Conservation (phyloP, 2,888 invertebrate genomes). For the Seira ritae region DNA sequence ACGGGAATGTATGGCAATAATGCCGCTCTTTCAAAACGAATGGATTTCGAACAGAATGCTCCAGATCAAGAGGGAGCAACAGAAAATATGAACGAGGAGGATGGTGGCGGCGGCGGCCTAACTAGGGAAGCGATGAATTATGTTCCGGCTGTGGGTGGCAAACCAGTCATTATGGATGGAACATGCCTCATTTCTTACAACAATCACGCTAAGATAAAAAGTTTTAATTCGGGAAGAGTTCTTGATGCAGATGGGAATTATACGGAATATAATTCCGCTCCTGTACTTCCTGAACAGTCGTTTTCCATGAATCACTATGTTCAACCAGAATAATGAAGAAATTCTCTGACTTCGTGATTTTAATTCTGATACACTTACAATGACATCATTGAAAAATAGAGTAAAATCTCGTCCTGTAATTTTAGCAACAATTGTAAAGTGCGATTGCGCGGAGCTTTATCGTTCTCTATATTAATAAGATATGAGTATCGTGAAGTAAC, state of each 20-base stretch:
- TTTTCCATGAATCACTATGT: conserved; percentile 6
- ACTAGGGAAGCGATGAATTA: conserved; percentile 1
- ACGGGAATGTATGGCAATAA: background rate
- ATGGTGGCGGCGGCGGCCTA: background rate
- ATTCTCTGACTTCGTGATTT: no score
- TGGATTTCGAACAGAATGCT: conserved; percentile 13
- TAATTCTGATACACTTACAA: no score
- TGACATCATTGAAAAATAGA: no score
- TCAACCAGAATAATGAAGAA: background rate
- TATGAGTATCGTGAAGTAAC: no score
- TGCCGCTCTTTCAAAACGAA: background rate
- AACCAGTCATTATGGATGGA: conserved; percentile 16
- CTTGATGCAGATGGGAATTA: conserved; percentile 15
- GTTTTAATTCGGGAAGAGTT: conserved; percentile 22
- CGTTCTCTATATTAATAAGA: no score
- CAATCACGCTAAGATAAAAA: conserved; percentile 25
- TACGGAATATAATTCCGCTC: background rate
- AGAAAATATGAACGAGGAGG: background rate
- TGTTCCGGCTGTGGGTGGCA: conserved; percentile 1
- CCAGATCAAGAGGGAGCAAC: background rate
- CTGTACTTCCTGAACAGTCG: conserved; percentile 4
- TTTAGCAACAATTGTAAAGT: no score
- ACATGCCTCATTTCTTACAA: conserved; percentile 21
- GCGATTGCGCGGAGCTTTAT: no score
- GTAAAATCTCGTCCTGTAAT: no score